Evolutionary conservation across 2,888 invertebrate species (phyloP).

Genomic region (Xanthia icteritia): DNA sequence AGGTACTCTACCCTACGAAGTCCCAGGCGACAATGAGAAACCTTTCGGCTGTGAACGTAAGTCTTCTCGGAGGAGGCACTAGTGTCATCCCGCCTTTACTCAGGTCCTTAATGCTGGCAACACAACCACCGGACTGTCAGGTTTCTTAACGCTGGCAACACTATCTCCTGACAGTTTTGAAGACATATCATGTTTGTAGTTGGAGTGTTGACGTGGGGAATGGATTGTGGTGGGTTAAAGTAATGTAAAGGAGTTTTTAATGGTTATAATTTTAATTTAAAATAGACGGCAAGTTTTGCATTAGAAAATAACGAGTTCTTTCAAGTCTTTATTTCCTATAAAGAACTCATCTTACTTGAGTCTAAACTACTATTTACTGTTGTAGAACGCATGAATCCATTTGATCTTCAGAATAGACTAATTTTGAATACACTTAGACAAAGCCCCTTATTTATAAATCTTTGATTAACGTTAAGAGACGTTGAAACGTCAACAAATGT

Average conservation of each 20-base stretch:
- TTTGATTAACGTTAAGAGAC: neutral
- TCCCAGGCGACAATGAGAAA: constrained; percentile 95
- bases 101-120: constrained; percentile 66
- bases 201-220: constrained; percentile 17
- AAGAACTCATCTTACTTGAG: neutral
- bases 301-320: neutral
- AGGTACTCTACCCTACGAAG: constrained; percentile 90
- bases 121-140: constrained; percentile 62
- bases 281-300: neutral
- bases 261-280: neutral
- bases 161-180: constrained; percentile 33
- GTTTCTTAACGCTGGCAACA: constrained; percentile 57
- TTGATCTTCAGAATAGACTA: neutral
- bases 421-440: neutral
- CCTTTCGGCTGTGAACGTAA: constrained; percentile 98
- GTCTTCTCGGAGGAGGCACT: constrained; percentile 89
- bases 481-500: neutral
- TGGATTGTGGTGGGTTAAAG: neutral
- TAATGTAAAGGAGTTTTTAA: neutral
- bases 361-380: neutral
- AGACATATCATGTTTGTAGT: constrained; percentile 55
- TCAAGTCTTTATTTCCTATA: neutral
- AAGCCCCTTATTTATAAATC: neutral
- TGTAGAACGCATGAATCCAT: neutral
- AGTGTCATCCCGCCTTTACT: constrained; percentile 72